Base-by-base conservation (phyloP, 2,888 invertebrate species). In the Nysson spinosus region DNA sequence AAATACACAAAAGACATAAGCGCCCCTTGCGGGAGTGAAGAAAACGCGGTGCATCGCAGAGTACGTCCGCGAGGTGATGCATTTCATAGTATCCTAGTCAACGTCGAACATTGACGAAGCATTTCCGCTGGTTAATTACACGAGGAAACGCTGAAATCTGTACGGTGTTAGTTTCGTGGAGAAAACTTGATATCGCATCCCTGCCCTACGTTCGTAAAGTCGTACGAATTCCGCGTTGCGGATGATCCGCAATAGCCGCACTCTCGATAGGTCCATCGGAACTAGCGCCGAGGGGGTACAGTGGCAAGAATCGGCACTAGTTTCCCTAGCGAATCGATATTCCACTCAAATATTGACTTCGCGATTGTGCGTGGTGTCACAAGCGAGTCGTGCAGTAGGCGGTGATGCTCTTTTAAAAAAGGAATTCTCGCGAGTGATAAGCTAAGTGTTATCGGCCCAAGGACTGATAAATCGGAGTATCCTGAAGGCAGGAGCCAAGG, bases 321-420 rank as follows among this genome's bases (percentile, higher is more conserved):
- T 76, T 79, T 75, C 78, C 77, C 75, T 75, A 72, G 75, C 84
- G 79, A 85, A 86, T 86, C 86, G 86, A 86, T 86, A 86, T 86
- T 83, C 82, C 83, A 78, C 85, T 86, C 81, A 84, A 86, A 86
- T 86, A 86, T 86, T 86, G 86, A 86, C 86, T 86, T 65, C 74
- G 67, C 77, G 77, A 76, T 77, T 77, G 77, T 77, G 78, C 73
- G 76, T 72, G 78, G 78, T 75, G 78, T 75, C 73, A 77, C 75
- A 74, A 79, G 73, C 75, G 73, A 78, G 75, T 69, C 67, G 78
- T 77, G 78, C 70, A 70, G 69, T 72, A 72, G 64, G 56, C 63
- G 70, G 79, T 74, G 79, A 80, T 80, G 81, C 72, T 70, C 75
- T 71, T 80, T 76, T 79, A 66, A 71, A 78, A 75, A 67, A 50